Evolutionary conservation across 2,888 invertebrate genomes (phyloP).

Genomic region (Agonopterix subpropinquella): DNA sequence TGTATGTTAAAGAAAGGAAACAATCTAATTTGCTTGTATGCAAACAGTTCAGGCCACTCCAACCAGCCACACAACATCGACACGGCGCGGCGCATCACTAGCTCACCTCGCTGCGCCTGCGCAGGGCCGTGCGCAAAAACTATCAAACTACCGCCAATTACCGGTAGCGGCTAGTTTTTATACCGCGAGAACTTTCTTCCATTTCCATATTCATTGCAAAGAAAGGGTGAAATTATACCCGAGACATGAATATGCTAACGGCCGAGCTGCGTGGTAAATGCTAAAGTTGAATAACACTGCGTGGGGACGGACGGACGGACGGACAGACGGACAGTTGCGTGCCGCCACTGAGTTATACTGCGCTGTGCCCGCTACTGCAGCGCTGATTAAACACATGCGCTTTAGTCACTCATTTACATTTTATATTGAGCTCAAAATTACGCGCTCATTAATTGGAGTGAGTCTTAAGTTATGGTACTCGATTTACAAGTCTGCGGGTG

Average conservation of each 20-base stretch:
- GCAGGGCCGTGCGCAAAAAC: slow-evolving; percentile 35
- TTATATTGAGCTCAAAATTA: not conserved
- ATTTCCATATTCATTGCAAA: slow-evolving; percentile 68
- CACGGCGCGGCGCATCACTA: not conserved
- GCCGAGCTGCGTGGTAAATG: slow-evolving; percentile 55
- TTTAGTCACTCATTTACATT: not conserved
- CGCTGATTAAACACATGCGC: not conserved
- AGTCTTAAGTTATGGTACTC: not conserved
- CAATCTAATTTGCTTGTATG: no score
- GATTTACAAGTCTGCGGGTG: not conserved
- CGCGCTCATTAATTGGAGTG: no score
- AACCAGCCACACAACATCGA: no score
- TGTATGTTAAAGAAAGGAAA: no score
- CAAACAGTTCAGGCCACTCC: no score
- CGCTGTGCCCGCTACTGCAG: not conserved
- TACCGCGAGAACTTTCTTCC: slow-evolving; percentile 69
- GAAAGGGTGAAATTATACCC: slow-evolving; percentile 70
- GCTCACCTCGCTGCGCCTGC: slow-evolving; percentile 2
- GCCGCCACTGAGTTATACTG: slow-evolving; percentile 1
- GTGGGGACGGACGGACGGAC: slow-evolving; percentile 14
- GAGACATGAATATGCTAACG: slow-evolving; percentile 62
- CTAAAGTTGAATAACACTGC: slow-evolving; percentile 67
- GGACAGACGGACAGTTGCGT: slow-evolving; percentile 1
- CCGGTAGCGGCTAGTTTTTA: slow-evolving; percentile 60
- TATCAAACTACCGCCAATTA: slow-evolving; percentile 51